These are phyloP conservation scores for Zosterops borbonicus DNA, from an alignment of 2,113 vertebrate genomes.

Conservation along the genomic window DNA sequence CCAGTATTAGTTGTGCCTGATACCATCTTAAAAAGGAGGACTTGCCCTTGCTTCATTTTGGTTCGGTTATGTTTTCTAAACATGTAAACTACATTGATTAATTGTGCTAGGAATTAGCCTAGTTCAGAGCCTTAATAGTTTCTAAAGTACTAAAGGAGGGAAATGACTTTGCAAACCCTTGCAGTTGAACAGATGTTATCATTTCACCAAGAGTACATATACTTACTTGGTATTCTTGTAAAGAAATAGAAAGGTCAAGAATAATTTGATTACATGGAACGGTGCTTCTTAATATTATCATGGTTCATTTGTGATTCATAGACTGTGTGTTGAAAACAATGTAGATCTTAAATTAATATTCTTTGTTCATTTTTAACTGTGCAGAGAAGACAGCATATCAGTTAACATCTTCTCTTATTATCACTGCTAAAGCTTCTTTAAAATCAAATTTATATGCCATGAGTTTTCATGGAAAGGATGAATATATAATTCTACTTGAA, in stretches of 20 bases:
- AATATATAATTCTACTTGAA: slow-evolving; percentile 1
- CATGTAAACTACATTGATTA: background rate
- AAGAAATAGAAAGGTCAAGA: slow-evolving; percentile 34
- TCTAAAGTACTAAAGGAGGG: background rate
- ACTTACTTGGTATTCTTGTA: slow-evolving; percentile 35
- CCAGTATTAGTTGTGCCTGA: background rate
- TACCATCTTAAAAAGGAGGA: background rate
- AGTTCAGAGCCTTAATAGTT: background rate
- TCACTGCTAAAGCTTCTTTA: background rate
- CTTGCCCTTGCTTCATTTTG: background rate
- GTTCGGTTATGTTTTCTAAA: background rate
- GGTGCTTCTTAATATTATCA: slow-evolving; percentile 9
- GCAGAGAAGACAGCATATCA: background rate
- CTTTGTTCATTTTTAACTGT: slow-evolving; percentile 10
- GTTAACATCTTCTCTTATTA: slow-evolving; percentile 1
- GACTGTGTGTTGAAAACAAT: slow-evolving; percentile 40
- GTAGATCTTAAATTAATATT: slow-evolving; percentile 53
- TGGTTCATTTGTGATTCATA: slow-evolving; percentile 50
- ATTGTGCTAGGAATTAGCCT: background rate
- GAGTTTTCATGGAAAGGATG: background rate
- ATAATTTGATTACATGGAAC: slow-evolving; percentile 57
- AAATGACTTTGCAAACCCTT: slow-evolving; percentile 29
- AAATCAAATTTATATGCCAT: background rate
- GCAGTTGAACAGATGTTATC: slow-evolving; percentile 20
- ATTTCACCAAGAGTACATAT: background rate